phyloP scores from a whole-genome alignment of 2,888 invertebrate genomes.

The Polyploca ridens region DNA sequence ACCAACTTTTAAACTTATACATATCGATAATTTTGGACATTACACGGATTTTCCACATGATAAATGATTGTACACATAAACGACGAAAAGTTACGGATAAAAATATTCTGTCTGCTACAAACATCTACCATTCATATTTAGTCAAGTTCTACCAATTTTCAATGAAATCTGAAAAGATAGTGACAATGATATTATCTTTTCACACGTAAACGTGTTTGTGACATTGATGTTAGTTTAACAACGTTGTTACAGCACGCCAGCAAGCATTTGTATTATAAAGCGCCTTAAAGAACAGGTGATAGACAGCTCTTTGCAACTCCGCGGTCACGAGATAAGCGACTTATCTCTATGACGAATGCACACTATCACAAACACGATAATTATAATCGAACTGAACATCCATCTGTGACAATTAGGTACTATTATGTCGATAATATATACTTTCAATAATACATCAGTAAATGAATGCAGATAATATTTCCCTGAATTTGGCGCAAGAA shows the following conservation, averaged over 20 bases:
- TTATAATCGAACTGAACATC: conserved; percentile 43
- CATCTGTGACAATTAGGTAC: conserved; percentile 35
- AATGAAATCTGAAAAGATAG: background rate
- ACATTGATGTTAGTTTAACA: conserved; percentile 35
- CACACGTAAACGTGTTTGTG: conserved; percentile 29
- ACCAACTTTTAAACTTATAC: too few relatives aligned
- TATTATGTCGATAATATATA: conserved; percentile 32
- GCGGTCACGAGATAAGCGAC: conserved; percentile 50
- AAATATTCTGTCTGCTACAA: too few relatives aligned
- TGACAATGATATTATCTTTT: background rate
- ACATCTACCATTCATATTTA: background rate
- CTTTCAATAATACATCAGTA: conserved; percentile 25
- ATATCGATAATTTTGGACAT: too few relatives aligned
- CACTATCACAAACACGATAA: conserved; percentile 47
- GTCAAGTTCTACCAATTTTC: background rate
- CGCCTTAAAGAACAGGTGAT: conserved; percentile 36
- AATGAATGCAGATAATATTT: conserved; percentile 18
- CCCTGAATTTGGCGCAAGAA: conserved; percentile 28
- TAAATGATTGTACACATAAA: too few relatives aligned
- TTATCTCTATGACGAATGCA: conserved; percentile 49
- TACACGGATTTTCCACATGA: too few relatives aligned
- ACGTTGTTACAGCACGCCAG: conserved; percentile 33
- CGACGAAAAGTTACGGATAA: too few relatives aligned
- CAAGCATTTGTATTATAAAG: conserved; percentile 23
- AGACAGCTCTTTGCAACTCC: conserved; percentile 50